phyloP scores from a whole-genome alignment of 2,113 vertebrate species.

The Sorex araneus region DNA sequence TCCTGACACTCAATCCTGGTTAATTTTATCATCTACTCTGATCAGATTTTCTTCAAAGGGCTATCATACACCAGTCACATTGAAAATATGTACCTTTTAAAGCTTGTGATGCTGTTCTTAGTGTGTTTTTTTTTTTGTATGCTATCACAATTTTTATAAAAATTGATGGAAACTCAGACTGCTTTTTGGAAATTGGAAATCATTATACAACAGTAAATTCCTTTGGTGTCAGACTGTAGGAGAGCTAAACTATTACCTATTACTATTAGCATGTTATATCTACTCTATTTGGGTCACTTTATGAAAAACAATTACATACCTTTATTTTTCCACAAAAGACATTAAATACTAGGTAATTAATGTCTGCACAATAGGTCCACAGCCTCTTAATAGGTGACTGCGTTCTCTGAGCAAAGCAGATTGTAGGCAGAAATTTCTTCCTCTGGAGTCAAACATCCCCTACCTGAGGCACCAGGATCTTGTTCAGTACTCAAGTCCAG shows the following conservation, averaged over 20 bases:
- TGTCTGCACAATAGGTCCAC: slow-evolving; percentile 74
- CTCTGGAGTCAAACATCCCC: slow-evolving; percentile 86
- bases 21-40: neutral
- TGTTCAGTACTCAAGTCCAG: slow-evolving; percentile 87
- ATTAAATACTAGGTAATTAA: slow-evolving; percentile 79
- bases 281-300: slow-evolving; percentile 64
- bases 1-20: neutral
- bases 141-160: neutral
- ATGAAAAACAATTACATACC: slow-evolving; percentile 76
- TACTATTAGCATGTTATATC: slow-evolving; percentile 59
- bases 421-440: slow-evolving; percentile 86
- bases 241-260: slow-evolving; percentile 65
- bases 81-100: neutral
- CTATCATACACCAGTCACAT: neutral
- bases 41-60: neutral
- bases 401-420: slow-evolving; percentile 74
- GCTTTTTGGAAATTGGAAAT: neutral
- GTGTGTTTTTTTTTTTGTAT: neutral
- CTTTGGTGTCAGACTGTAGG: neutral
- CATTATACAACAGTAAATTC: neutral
- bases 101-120: neutral
- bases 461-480: slow-evolving; percentile 90
- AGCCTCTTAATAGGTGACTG: slow-evolving; percentile 79
- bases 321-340: slow-evolving; percentile 77
- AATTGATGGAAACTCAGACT: neutral